phyloP scores from a whole-genome alignment of 2,797 vertebrate genomes.

The Jordanella pulchra region DNA sequence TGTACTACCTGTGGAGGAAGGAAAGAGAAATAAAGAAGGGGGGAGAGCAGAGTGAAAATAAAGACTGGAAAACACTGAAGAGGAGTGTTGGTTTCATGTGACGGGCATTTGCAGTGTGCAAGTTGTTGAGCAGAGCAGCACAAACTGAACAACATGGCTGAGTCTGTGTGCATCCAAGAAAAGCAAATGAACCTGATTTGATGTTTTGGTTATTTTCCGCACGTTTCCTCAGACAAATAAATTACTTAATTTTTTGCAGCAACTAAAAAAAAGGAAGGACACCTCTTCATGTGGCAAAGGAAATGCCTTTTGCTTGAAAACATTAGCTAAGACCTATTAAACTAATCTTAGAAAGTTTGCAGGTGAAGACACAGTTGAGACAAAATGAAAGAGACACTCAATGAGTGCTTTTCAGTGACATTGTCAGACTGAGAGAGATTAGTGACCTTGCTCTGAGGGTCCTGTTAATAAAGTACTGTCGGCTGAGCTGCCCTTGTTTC shows the following conservation, averaged over 20 bases:
- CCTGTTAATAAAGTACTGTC: slow-evolving; percentile 51
- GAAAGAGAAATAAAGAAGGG: slow-evolving; percentile 31
- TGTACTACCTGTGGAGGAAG: slow-evolving; percentile 80
- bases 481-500: slow-evolving; percentile 45
- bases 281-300: neutral
- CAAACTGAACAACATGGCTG: neutral
- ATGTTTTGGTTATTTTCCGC: neutral
- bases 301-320: slow-evolving; percentile 4
- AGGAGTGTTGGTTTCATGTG: slow-evolving; percentile 14
- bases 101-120: neutral
- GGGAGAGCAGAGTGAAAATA: slow-evolving; percentile 32
- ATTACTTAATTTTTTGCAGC: no score
- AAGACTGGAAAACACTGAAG: slow-evolving; percentile 51
- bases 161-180: neutral
- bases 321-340: neutral
- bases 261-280: neutral
- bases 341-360: neutral
- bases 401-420: slow-evolving; percentile 21
- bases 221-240: neutral
- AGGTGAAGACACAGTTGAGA: slow-evolving; percentile 14
- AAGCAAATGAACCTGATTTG: neutral
- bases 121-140: neutral
- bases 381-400: slow-evolving; percentile 13
- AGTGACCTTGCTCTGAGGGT: slow-evolving; percentile 63
- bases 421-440: slow-evolving; percentile 38